These are phyloP conservation scores for Clamator glandarius DNA, from an alignment of 2,797 vertebrate genomes.

Conservation along the genomic window DNA sequence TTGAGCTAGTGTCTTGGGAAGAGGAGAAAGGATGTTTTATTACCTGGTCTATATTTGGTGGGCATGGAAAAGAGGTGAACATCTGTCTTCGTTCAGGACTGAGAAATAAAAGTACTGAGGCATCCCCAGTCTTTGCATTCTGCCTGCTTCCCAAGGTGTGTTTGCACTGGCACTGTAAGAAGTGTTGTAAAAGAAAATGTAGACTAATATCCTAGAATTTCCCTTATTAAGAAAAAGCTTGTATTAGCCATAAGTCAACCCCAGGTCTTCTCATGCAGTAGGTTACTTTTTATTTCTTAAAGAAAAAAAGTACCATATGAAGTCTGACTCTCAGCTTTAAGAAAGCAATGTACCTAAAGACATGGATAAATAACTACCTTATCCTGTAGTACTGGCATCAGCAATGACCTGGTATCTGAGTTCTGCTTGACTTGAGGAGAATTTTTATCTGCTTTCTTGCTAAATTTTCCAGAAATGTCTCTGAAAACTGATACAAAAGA, in stretches of 20 bases:
- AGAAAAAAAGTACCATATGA: neutral
- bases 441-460: neutral
- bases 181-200: neutral
- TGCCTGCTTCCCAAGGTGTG: neutral
- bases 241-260: neutral
- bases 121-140: neutral
- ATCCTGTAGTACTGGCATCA: neutral
- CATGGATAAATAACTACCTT: neutral
- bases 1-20: neutral
- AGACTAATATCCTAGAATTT: neutral
- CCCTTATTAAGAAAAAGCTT: neutral
- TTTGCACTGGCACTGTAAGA: neutral
- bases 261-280: neutral
- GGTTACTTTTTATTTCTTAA: neutral
- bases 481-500: neutral
- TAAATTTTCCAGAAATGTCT: neutral
- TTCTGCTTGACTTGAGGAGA: neutral
- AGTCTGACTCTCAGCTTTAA: neutral
- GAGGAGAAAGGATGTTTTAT: neutral
- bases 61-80: neutral
- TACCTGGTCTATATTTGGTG: neutral
- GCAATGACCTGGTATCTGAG: neutral
- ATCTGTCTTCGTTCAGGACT: neutral
- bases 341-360: neutral
- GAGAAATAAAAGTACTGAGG: neutral